Conservation (phyloP, 1,140 invertebrate genomes). For the Drosophila santomea region DNA sequence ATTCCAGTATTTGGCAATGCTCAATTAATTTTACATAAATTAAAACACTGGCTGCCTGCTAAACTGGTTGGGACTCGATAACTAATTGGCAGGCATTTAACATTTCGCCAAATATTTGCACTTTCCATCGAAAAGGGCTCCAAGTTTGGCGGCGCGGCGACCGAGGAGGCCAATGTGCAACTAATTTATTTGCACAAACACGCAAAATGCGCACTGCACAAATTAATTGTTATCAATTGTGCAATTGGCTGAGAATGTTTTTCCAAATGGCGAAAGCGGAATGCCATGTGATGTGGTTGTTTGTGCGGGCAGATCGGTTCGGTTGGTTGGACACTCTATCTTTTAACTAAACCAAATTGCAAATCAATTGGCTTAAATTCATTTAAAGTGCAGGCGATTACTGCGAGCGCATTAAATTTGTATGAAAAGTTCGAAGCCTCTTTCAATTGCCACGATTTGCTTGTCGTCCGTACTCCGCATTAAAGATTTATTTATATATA, state of each 20-base stretch:
- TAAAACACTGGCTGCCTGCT: slow-evolving; percentile 42
- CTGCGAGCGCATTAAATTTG: slow-evolving; percentile 28
- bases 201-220: slow-evolving; percentile 64
- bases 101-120: slow-evolving; percentile 73
- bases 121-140: slow-evolving; percentile 31
- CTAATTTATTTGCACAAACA: slow-evolving; percentile 80
- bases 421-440: neutral
- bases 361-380: slow-evolving; percentile 50
- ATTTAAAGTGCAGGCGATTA: slow-evolving; percentile 40
- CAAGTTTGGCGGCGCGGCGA: neutral
- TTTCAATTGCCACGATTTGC: neutral
- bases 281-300: slow-evolving; percentile 13
- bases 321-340: slow-evolving; percentile 37
- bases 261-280: neutral
- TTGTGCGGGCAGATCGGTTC: slow-evolving; percentile 21
- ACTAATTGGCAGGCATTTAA: slow-evolving; percentile 77
- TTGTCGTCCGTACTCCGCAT: neutral
- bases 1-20: slow-evolving; percentile 65
- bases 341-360: slow-evolving; percentile 45
- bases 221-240: slow-evolving; percentile 78
- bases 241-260: slow-evolving; percentile 57
- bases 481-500: neutral
- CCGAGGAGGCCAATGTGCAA: slow-evolving; percentile 23
- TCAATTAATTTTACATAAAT: slow-evolving; percentile 83
- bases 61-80: slow-evolving; percentile 35